Conservation (phyloP, 2,113 vertebrate species). For the Paradoxurus hermaphroditus region DNA sequence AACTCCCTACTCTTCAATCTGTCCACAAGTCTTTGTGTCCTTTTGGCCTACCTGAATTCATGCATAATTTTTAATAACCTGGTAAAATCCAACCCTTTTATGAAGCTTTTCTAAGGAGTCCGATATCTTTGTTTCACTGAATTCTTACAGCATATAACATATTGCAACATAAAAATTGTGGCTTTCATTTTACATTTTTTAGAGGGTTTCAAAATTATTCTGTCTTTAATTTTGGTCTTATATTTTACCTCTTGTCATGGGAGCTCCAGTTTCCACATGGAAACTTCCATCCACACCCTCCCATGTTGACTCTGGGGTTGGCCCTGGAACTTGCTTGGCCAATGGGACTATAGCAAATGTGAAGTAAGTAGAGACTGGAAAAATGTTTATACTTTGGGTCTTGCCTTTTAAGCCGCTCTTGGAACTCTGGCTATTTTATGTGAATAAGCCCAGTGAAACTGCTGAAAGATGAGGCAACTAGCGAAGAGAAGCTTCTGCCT, state of each 20-base stretch:
- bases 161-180: background rate
- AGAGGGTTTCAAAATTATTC: background rate
- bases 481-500: background rate
- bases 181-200: background rate
- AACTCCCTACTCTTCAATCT: background rate
- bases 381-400: background rate
- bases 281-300: background rate
- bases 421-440: background rate
- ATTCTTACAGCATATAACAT: background rate
- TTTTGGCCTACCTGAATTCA: background rate
- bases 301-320: background rate
- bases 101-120: background rate
- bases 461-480: background rate
- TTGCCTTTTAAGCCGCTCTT: background rate
- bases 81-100: background rate
- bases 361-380: background rate
- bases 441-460: background rate
- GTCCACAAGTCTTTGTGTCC: fast-evolving
- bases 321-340: background rate
- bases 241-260: background rate
- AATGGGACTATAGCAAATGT: background rate
- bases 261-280: background rate
- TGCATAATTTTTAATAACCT: background rate
- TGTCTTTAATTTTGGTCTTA: background rate
- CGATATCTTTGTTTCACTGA: background rate